A percentile compares a stretch with the other conserved stretches of the same genome.
Conservation (phyloP, 2,113 vertebrate species). For the Xenus cinereus region DNA sequence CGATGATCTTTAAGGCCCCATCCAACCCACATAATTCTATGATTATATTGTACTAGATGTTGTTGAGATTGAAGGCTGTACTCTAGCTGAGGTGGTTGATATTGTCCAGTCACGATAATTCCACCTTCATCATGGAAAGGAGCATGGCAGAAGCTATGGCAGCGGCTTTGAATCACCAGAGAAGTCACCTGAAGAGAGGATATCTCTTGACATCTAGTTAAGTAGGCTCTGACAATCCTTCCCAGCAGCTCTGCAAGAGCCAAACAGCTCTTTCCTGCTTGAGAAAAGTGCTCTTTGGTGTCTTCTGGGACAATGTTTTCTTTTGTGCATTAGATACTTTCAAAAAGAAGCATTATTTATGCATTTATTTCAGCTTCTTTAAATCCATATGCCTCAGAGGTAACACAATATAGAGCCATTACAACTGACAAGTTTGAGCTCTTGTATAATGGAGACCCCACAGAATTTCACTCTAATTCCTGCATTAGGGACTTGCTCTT, state of each 20-base stretch:
- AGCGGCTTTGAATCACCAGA: not conserved
- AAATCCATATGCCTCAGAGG: not conserved
- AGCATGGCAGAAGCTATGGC: not conserved
- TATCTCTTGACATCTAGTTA: not conserved
- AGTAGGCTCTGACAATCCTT: not conserved
- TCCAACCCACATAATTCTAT: too few species aligned
- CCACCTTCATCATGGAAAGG: fast-evolving
- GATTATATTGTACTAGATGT: too few species aligned
- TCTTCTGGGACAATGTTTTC: not conserved
- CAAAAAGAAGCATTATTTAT: not conserved
- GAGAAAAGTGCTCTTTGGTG: not conserved
- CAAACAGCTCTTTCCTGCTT: not conserved
- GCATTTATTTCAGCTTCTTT: slow-evolving; percentile 11
- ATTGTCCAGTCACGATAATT: fast-evolving
- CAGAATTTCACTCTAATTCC: not conserved
- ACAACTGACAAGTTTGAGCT: not conserved
- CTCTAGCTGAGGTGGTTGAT: not conserved
- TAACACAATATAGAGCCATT: not conserved
- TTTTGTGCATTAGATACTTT: not conserved
- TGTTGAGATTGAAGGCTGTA: not conserved
- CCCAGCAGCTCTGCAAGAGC: not conserved
- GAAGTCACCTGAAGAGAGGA: not conserved
- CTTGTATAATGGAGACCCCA: not conserved
- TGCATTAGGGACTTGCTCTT: not conserved
- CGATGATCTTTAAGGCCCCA: too few species aligned